Conservation (phyloP, 2,113 vertebrate species). For the Craseonycteris thonglongyai region DNA sequence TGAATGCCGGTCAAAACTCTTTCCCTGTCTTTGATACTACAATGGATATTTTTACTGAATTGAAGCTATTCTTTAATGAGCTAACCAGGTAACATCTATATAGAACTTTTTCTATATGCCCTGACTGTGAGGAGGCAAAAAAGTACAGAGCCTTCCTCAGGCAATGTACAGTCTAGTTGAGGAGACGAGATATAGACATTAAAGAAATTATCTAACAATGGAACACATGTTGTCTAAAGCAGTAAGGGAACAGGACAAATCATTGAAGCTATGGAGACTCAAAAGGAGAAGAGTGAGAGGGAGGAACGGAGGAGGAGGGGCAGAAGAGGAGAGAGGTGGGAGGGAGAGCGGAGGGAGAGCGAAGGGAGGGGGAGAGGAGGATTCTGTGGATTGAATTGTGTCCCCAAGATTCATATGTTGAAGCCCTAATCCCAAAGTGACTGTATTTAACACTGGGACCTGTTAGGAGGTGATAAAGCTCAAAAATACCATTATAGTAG, state of each 20-base stretch:
- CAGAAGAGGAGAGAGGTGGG: background rate
- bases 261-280: background rate
- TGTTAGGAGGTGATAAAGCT: background rate
- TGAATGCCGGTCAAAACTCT: background rate
- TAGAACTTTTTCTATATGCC: background rate
- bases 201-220: background rate
- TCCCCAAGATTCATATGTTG: background rate
- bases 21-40: background rate
- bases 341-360: too few species aligned
- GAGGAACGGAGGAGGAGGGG: too few species aligned
- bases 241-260: background rate
- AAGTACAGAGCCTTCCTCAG: background rate
- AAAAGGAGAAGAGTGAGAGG: background rate
- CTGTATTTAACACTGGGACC: background rate
- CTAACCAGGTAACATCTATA: background rate
- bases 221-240: background rate
- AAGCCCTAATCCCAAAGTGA: background rate
- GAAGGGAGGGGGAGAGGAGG: background rate
- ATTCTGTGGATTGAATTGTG: background rate
- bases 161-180: background rate
- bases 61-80: background rate
- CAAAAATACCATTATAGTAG: background rate
- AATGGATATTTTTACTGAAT: background rate
- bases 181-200: background rate
- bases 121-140: background rate